A percentile compares a stretch with the other conserved stretches of the same genome.
phyloP scores from a whole-genome alignment of 2,888 invertebrate species.

The Nephrotoma flavescens region DNA sequence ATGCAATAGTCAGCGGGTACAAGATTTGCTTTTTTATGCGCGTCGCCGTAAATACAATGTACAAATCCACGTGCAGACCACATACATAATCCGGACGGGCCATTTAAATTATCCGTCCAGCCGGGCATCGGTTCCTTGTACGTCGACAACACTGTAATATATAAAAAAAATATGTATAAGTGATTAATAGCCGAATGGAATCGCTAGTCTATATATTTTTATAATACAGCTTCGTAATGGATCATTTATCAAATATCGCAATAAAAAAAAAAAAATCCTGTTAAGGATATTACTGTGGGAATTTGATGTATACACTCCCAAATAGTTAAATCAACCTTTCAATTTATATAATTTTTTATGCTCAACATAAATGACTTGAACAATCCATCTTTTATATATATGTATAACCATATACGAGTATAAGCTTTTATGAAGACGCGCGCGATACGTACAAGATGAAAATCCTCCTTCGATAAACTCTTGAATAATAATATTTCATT shows the following conservation, averaged over 20 bases:
- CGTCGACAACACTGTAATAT: conserved; percentile 29
- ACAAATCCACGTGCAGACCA: conserved; percentile 31
- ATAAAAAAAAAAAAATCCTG: not conserved
- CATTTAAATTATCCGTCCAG: conserved; percentile 34
- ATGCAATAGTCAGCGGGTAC: conserved; percentile 33
- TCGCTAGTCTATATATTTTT: not conserved
- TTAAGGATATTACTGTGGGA: not conserved
- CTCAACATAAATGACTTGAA: not conserved
- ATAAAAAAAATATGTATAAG: not conserved
- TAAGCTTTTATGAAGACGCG: not conserved
- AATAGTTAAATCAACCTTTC: not conserved
- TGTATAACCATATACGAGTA: no score
- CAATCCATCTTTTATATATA: not conserved
- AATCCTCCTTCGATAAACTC: not conserved
- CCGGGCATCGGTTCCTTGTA: conserved; percentile 33
- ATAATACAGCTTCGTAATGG: not conserved
- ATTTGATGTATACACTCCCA: not conserved
- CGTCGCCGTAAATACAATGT: conserved; percentile 29
- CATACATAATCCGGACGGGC: conserved; percentile 31
- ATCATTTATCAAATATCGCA: not conserved
- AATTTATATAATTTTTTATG: not conserved
- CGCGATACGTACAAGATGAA: not conserved
- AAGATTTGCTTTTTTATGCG: conserved; percentile 28
- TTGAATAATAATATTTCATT: not conserved
- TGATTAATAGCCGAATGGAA: not conserved